These are phyloP conservation scores for Typhlichthys subterraneus DNA, from an alignment of 2,797 vertebrate genomes.

Conservation along the genomic window DNA sequence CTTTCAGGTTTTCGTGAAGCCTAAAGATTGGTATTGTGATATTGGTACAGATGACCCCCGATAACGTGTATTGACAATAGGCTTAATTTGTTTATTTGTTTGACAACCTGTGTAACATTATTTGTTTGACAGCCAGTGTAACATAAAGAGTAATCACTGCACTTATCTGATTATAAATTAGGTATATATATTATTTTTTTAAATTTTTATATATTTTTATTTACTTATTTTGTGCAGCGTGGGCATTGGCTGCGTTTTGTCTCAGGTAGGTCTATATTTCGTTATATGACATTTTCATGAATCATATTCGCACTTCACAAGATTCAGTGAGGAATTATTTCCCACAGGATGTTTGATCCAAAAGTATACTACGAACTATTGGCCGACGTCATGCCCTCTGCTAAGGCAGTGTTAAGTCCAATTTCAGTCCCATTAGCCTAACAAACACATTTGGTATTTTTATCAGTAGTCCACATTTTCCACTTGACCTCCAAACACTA, in stretches of 20 bases:
- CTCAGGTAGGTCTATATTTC: conserved; percentile 6
- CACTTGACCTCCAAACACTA: conserved; percentile 1
- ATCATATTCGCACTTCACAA: neutral
- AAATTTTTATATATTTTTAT: too few species aligned
- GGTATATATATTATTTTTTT: neutral
- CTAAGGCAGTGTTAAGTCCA: neutral
- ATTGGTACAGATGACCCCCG: conserved; percentile 2
- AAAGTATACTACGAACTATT: neutral
- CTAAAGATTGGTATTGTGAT: conserved; percentile 3
- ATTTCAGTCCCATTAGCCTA: neutral
- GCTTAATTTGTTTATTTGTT: conserved; percentile 1
- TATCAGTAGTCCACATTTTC: neutral
- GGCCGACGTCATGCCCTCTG: neutral
- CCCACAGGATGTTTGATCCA: neutral
- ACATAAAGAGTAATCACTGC: conserved; percentile 7
- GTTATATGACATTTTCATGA: neutral
- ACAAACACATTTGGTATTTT: neutral
- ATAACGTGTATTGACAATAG: neutral
- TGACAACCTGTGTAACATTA: conserved; percentile 1
- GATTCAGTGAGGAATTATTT: neutral
- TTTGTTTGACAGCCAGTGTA: neutral
- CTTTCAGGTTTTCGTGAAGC: conserved; percentile 2
- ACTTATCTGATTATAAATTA: neutral
- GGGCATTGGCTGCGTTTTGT: conserved; percentile 27
- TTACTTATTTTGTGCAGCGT: conserved; percentile 23